Conservation (phyloP, 2,888 invertebrate species). For the Nomada hirtipes region DNA sequence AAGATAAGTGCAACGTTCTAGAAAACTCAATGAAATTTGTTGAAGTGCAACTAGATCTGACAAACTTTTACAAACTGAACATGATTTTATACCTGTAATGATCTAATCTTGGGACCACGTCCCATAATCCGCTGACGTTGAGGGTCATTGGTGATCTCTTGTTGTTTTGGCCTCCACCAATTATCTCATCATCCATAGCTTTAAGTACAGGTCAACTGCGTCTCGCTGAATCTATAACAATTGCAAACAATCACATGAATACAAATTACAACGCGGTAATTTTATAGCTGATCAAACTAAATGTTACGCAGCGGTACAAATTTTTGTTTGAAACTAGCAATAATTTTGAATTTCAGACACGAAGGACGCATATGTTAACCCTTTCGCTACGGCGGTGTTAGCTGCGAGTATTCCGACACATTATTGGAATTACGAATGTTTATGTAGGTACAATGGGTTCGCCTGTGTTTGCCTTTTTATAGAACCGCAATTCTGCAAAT, state of each 20-base stretch:
- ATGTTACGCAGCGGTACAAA: background rate
- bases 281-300: background rate
- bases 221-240: conserved; percentile 74
- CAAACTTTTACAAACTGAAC: too few species aligned
- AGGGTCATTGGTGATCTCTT: conserved; percentile 80
- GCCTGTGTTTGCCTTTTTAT: background rate
- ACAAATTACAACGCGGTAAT: background rate
- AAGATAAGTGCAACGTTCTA: too few species aligned
- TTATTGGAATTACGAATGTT: too few species aligned
- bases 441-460: background rate
- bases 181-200: conserved; percentile 73
- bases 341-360: too few species aligned
- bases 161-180: conserved; percentile 74
- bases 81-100: conserved; percentile 76
- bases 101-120: conserved; percentile 82
- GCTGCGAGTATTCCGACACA: too few species aligned
- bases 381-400: too few species aligned
- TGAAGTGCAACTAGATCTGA: too few species aligned
- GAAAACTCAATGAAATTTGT: too few species aligned
- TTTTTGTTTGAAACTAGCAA: too few species aligned
- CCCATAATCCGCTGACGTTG: conserved; percentile 82
- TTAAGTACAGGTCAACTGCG: conserved; percentile 76
- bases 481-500: background rate
- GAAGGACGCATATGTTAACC: too few species aligned
- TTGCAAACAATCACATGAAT: background rate